Conservation (phyloP, 1,140 invertebrate species). For the Paracyclopina nana region DNA sequence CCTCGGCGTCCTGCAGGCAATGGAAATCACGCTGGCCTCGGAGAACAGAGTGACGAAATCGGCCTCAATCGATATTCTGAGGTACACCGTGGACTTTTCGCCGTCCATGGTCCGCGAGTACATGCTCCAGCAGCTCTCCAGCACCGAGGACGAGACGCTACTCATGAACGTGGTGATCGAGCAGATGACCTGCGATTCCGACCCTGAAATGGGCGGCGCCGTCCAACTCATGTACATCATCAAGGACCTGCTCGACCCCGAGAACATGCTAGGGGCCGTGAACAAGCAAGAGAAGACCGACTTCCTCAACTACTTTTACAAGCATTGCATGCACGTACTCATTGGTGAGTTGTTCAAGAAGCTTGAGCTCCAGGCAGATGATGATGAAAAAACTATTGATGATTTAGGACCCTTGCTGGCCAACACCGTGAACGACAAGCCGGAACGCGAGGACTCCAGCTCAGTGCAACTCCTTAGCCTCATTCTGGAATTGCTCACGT, state of each 20-base stretch:
- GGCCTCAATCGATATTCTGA: conserved; percentile 91
- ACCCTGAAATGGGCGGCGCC: conserved; percentile 76
- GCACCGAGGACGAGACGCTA: conserved; percentile 67
- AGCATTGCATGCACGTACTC: conserved; percentile 85
- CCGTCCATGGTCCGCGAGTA: conserved; percentile 93
- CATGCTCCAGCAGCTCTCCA: conserved; percentile 71
- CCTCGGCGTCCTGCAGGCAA: conserved; percentile 72
- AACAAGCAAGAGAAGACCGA: conserved; percentile 94
- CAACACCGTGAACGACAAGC: neutral
- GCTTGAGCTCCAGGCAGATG: neutral
- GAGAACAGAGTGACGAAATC: conserved; percentile 67
- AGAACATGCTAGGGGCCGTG: conserved; percentile 84
- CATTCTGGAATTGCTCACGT: conserved; percentile 87
- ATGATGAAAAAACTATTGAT: neutral
- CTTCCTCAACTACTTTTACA: conserved; percentile 97
- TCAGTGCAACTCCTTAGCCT: conserved; percentile 81
- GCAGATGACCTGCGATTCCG: conserved; percentile 54
- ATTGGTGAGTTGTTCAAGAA: conserved; percentile 43
- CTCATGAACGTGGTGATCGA: conserved; percentile 92
- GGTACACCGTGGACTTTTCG: conserved; percentile 93
- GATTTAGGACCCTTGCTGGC: conserved; percentile 11
- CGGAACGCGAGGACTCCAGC: neutral
- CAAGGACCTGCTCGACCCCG: conserved; percentile 82
- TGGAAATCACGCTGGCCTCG: conserved; percentile 82
- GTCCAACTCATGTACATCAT: conserved; percentile 86